Percentiles rank a stretch among this genome's conserved stretches.
These are phyloP conservation scores for Pseudochaenichthys georgianus DNA, from an alignment of 2,797 vertebrate species.

Conservation along the genomic window DNA sequence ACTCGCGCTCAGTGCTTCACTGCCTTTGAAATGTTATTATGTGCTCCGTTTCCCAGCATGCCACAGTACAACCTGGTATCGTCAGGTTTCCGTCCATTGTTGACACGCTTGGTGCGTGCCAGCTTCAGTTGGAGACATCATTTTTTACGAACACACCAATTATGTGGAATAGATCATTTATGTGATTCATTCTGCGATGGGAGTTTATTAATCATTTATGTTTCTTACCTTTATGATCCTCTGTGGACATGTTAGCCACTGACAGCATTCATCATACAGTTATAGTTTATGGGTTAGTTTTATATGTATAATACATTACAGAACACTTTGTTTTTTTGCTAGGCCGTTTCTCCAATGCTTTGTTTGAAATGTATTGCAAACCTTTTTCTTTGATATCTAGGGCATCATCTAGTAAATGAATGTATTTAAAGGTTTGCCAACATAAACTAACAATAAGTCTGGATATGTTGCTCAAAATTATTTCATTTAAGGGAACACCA, in stretches of 20 bases:
- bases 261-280: background rate
- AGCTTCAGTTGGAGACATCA: conserved; percentile 21
- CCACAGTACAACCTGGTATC: conserved; percentile 54
- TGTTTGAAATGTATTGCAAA: background rate
- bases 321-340: background rate
- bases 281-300: too few relatives aligned
- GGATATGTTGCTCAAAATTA: background rate
- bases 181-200: conserved; percentile 7
- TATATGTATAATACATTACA: background rate
- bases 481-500: background rate
- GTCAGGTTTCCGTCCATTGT: conserved; percentile 83
- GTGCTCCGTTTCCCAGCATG: conserved; percentile 70
- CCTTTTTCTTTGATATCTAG: background rate
- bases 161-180: conserved; percentile 40
- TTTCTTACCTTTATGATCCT: background rate
- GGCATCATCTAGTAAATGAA: background rate
- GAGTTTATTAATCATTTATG: conserved; percentile 14
- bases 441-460: background rate
- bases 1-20: conserved; percentile 33
- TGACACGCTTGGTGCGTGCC: conserved; percentile 48
- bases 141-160: conserved; percentile 8
- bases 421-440: background rate
- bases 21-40: conserved; percentile 75
- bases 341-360: background rate
- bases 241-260: background rate